A percentile compares a stretch with the other conserved stretches of the same genome.
These are phyloP conservation scores for Theristicus caerulescens DNA, from an alignment of 2,113 vertebrate genomes.

Conservation along the genomic window DNA sequence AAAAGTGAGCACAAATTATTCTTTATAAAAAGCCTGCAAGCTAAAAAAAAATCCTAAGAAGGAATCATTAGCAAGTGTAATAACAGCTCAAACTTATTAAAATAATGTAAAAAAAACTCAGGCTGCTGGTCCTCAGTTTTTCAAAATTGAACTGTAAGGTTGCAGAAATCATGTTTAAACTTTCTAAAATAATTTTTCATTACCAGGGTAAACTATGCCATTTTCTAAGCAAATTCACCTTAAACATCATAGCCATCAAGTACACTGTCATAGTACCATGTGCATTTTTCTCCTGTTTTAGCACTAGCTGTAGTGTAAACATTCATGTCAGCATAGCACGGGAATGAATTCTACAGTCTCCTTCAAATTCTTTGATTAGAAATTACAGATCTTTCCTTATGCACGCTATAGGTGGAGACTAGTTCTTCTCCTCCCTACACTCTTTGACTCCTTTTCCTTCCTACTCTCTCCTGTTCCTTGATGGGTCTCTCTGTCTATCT, in stretches of 20 bases:
- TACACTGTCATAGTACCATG: background rate
- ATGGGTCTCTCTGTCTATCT: background rate
- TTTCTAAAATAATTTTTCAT: background rate
- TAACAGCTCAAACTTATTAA: background rate
- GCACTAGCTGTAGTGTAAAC: background rate
- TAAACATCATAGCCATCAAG: background rate
- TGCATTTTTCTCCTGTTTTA: background rate
- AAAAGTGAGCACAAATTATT: background rate
- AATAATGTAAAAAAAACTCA: background rate
- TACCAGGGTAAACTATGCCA: background rate
- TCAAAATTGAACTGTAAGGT: background rate
- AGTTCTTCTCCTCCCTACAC: background rate
- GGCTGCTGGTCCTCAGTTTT: fast-evolving
- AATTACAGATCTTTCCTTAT: background rate
- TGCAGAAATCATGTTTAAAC: background rate
- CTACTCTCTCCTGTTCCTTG: fast-evolving
- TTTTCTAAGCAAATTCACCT: background rate
- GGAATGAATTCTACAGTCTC: background rate
- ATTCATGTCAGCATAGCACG: background rate
- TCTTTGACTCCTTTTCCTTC: background rate
- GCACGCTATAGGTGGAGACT: fast-evolving
- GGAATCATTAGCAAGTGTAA: background rate
- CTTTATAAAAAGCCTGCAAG: background rate
- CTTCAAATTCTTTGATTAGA: background rate
- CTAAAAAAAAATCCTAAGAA: background rate